A percentile compares a stretch with the other conserved stretches of the same genome.
Conservation (phyloP, 2,113 vertebrate species). For the Excalfactoria chinensis region DNA sequence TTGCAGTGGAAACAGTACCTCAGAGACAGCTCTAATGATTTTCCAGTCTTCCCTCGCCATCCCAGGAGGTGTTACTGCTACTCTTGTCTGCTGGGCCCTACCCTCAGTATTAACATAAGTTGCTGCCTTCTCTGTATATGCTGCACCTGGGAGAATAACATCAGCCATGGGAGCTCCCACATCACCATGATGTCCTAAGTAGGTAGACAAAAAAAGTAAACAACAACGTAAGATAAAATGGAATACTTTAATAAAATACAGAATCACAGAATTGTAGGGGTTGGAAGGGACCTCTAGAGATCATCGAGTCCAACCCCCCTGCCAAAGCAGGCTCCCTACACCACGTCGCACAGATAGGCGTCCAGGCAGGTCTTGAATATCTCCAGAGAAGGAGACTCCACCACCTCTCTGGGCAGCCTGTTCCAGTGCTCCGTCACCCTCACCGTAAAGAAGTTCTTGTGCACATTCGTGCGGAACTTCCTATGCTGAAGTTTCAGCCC, state of each 20-base stretch:
- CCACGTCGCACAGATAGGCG: too few species aligned
- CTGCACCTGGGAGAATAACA: slow-evolving; percentile 92
- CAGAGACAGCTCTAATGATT: slow-evolving; percentile 94
- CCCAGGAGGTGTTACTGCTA: slow-evolving; percentile 93
- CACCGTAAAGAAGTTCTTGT: too few species aligned
- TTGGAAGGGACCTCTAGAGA: too few species aligned
- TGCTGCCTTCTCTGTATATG: slow-evolving; percentile 93
- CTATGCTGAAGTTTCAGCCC: too few species aligned
- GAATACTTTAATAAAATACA: background rate
- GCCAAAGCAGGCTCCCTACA: too few species aligned
- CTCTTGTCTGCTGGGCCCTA: slow-evolving; percentile 90
- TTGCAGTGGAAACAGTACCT: slow-evolving; percentile 76
- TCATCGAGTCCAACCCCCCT: too few species aligned
- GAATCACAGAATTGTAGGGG: too few species aligned
- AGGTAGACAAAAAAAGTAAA: background rate
- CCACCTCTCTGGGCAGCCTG: too few species aligned
- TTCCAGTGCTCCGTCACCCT: too few species aligned
- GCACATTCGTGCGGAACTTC: too few species aligned
- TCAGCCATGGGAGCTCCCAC: slow-evolving; percentile 93
- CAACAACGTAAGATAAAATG: background rate
- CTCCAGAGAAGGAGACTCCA: too few species aligned
- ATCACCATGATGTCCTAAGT: slow-evolving; percentile 94
- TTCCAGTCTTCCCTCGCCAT: slow-evolving; percentile 97
- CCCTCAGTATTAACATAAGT: slow-evolving; percentile 98
- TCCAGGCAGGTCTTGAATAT: too few species aligned